Base-by-base conservation (phyloP, 2,888 invertebrate genomes). In the Plagiodera versicolora region DNA sequence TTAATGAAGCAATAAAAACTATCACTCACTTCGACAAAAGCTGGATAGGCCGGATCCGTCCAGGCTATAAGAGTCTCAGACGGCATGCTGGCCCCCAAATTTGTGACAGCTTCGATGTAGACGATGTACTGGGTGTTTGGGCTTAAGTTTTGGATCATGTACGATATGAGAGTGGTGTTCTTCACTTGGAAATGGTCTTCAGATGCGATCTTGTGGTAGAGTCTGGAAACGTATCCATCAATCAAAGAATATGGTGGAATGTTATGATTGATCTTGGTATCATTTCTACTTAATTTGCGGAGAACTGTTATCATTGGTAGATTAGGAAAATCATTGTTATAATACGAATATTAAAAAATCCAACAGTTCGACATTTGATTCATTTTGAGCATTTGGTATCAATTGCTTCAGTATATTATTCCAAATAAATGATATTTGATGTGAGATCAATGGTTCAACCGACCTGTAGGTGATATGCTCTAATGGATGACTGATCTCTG, bases 1-100 rank as follows among this genome's bases (percentile, higher is more conserved):
- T n/a, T n/a, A n/a, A n/a, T n/a, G n/a, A n/a, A n/a, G n/a, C n/a
- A n/a, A n/a, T n/a, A n/a, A n/a, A n/a, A n/a, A n/a, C n/a, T 32
- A 59, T 54, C 49, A 58, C 60, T 69, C 78, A 91, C 91, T 86
- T 92, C 92, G 16, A 94, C 92, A 80, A 90, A 91, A 0, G 93
- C 92, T 0, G 93, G 92, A 73, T 92, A 88, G 0, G 92, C 92
- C 0, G 93, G 92, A 78, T 93, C 92, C 5, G 93, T 93, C 92
- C 92, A 93, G 0, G 91, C 92, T 59, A 92, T 84, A 20, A 94
- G 77, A 0, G 91, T 92, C 79, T 94, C 93, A 0, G 92, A 92
- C 0, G 92, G 88, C 70, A 89, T 79, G 9, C 92, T 92, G 64
- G 86, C 85, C 0, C 91, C 92, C 66, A 85, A 84, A 1, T 87